phyloP scores from a whole-genome alignment of 2,113 vertebrate genomes.

The Butastur rufipennis region DNA sequence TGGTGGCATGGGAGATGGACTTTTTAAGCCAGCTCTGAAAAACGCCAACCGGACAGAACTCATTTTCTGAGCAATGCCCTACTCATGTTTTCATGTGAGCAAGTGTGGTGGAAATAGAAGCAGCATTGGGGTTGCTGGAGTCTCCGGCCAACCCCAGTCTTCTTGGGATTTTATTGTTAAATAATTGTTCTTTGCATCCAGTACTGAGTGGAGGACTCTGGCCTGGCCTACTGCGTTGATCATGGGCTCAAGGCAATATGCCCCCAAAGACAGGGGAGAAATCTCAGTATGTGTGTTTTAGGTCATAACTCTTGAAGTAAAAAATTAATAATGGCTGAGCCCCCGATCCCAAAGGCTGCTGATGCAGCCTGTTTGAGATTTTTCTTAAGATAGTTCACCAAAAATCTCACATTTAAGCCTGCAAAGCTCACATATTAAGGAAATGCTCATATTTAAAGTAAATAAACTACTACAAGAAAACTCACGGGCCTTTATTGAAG shows the following conservation, averaged over 20 bases:
- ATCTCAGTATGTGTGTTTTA: neutral
- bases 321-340: neutral
- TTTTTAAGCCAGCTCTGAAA: neutral
- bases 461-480: neutral
- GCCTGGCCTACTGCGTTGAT: accelerated
- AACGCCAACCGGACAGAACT: neutral
- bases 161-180: neutral
- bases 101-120: neutral
- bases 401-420: neutral
- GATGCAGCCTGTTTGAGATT: neutral
- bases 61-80: accelerated
- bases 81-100: accelerated
- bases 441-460: neutral
- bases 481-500: neutral
- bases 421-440: neutral
- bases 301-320: neutral
- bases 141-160: neutral
- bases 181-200: neutral
- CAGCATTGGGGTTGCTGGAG: neutral
- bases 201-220: neutral
- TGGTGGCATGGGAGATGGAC: too few relatives aligned
- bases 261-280: neutral
- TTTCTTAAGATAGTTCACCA: neutral
- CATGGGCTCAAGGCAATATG: neutral
- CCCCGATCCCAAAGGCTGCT: neutral